Percentiles rank a stretch among this genome's conserved stretches.
These are phyloP conservation scores for Erethizon dorsatum DNA, from an alignment of 2,797 vertebrate species.

Conservation along the genomic window DNA sequence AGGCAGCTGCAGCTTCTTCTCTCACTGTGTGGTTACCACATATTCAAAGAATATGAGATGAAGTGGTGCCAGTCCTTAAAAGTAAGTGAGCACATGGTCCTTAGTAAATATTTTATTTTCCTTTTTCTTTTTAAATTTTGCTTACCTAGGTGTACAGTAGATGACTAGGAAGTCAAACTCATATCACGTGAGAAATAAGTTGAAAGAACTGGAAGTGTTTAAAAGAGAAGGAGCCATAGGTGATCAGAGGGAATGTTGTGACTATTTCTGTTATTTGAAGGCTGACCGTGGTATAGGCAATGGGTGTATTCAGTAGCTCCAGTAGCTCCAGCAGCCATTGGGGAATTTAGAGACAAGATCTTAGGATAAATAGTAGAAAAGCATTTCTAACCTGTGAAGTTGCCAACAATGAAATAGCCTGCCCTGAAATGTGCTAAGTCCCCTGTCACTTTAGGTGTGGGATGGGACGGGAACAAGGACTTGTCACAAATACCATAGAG, in stretches of 20 bases:
- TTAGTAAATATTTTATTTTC: not conserved
- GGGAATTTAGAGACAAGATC: not conserved
- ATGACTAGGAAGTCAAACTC: not conserved
- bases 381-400: not conserved
- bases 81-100: not conserved
- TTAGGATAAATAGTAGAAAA: not conserved
- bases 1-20: too few species aligned
- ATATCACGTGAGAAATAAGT: not conserved
- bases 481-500: not conserved
- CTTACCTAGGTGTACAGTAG: not conserved
- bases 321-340: not conserved
- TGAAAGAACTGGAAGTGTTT: not conserved
- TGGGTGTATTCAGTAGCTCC: not conserved
- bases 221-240: not conserved
- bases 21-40: not conserved
- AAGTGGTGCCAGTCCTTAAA: not conserved
- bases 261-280: not conserved
- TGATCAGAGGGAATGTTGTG: not conserved
- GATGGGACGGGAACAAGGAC: accelerated
- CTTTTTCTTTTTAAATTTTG: not conserved
- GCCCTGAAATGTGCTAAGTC: not conserved
- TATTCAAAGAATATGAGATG: not conserved
- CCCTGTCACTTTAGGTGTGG: not conserved
- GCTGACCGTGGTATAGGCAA: not conserved
- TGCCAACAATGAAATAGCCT: not conserved